A percentile compares a stretch with the other conserved stretches of the same genome.
Conservation (phyloP, 2,113 vertebrate species). For the Xiphophorus hellerii region DNA sequence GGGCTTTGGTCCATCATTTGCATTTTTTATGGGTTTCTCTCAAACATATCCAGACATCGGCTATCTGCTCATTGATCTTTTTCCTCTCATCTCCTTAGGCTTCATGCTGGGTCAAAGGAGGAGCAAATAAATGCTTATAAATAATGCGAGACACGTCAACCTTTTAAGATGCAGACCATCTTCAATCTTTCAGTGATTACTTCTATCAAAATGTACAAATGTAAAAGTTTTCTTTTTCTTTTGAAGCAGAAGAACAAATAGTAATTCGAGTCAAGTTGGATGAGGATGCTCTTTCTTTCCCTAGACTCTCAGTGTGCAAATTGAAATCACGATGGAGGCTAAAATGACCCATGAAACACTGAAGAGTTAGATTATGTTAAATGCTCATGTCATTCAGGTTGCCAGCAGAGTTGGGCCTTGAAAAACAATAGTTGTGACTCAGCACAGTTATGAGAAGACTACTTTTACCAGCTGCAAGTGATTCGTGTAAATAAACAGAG, state of each 20-base stretch:
- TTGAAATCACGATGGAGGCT: conserved; percentile 39
- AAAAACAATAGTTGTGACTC: conserved; percentile 22
- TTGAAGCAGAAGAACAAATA: conserved; percentile 2
- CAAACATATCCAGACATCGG: conserved; percentile 41
- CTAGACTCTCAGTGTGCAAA: conserved; percentile 8
- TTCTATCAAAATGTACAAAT: conserved; percentile 16
- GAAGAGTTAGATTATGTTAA: conserved; percentile 39
- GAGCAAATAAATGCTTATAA: conserved; percentile 19
- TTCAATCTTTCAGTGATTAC: conserved; percentile 30
- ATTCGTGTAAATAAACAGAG: conserved; percentile 60
- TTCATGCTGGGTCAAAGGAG: conserved; percentile 2
- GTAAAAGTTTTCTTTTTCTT: conserved; percentile 7
- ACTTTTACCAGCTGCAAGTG: conserved; percentile 57
- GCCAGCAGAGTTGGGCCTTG: conserved; percentile 17
- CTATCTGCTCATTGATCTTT: conserved; percentile 45
- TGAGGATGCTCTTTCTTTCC: conserved; percentile 28
- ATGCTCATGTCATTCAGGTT: conserved; percentile 41
- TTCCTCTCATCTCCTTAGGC: conserved; percentile 5
- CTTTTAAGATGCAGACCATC: conserved; percentile 1
- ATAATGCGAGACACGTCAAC: neutral
- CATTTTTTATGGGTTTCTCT: conserved; percentile 36
- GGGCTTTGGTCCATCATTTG: neutral
- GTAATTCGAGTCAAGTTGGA: conserved; percentile 1
- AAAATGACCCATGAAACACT: conserved; percentile 51
- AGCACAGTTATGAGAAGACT: conserved; percentile 40